Evolutionary conservation across 2,113 vertebrate genomes (phyloP).

Genomic region (Saguinus imperator): DNA sequence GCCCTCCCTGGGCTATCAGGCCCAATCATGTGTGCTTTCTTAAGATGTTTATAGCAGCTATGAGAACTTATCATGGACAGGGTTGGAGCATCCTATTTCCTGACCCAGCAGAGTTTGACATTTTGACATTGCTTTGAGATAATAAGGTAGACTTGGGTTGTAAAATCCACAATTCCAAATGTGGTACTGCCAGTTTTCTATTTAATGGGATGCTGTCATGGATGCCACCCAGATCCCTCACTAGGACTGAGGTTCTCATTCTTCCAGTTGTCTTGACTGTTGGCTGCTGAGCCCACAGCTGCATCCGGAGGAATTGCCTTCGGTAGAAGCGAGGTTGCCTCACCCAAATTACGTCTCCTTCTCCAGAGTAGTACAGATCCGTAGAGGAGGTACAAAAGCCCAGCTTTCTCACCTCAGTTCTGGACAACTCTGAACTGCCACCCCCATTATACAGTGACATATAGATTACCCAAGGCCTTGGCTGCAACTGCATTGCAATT

Average conservation of each 20-base stretch:
- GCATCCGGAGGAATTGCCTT: not conserved
- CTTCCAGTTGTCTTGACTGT: not conserved
- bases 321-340: not conserved
- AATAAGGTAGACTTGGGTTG: not conserved
- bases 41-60: not conserved
- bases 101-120: not conserved
- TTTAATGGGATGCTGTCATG: not conserved
- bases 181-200: not conserved
- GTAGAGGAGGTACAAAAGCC: not conserved
- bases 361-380: not conserved
- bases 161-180: not conserved
- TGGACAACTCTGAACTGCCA: not conserved
- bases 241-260: not conserved
- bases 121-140: not conserved
- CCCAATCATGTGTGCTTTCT: not conserved
- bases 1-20: not conserved
- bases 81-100: not conserved
- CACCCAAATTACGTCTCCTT: not conserved
- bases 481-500: not conserved
- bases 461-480: not conserved
- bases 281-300: not conserved
- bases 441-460: not conserved
- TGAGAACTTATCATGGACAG: not conserved
- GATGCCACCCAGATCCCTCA: not conserved
- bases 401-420: not conserved